Conservation (phyloP, 2,113 vertebrate species). For the Cinclus cinclus region DNA sequence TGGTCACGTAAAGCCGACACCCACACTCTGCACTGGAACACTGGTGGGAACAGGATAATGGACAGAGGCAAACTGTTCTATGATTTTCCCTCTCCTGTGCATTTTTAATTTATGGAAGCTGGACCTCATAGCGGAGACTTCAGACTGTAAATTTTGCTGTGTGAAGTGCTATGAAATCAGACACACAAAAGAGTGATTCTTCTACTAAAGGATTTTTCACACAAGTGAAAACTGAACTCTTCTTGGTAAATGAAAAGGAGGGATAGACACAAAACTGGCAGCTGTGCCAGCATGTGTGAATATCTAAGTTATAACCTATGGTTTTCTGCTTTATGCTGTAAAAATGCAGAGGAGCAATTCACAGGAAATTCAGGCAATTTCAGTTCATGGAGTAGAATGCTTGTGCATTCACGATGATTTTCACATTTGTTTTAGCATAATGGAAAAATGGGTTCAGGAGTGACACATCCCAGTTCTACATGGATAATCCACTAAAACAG, state of each 20-base stretch:
- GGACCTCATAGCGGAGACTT: not conserved
- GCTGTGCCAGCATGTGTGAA: not conserved
- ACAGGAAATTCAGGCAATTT: not conserved
- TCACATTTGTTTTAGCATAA: not conserved
- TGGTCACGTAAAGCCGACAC: accelerated
- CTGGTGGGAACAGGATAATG: not conserved
- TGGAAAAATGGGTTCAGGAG: not conserved
- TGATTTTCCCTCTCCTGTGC: not conserved
- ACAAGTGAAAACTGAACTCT: not conserved
- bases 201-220: slow-evolving; percentile 4
- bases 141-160: not conserved
- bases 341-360: not conserved
- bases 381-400: not conserved
- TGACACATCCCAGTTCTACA: not conserved
- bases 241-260: not conserved
- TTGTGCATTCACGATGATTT: not conserved
- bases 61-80: not conserved
- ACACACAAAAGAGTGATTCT: not conserved
- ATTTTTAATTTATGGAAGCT: not conserved
- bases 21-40: not conserved
- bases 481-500: not conserved
- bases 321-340: not conserved
- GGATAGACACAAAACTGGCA: not conserved
- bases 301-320: not conserved
- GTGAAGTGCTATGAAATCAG: not conserved